phyloP scores from a whole-genome alignment of 2,113 vertebrate species.

The Peromyscus leucopus region DNA sequence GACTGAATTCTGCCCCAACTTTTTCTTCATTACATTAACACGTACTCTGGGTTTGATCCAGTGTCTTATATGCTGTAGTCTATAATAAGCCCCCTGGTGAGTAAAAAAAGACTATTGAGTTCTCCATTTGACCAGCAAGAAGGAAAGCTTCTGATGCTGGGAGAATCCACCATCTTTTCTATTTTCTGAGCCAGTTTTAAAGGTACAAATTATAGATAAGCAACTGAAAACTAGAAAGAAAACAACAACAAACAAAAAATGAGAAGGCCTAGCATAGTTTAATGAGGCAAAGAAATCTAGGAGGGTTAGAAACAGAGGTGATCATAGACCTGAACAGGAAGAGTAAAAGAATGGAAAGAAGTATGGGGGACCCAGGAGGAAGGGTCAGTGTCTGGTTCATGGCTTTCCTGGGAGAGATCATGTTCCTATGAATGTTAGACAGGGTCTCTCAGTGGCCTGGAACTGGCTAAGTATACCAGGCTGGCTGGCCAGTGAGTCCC shows the following conservation, averaged over 20 bases:
- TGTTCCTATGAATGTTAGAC: conserved; percentile 1
- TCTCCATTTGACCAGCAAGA: not conserved
- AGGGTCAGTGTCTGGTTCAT: not conserved
- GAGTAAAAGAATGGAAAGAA: not conserved
- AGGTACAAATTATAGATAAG: not conserved
- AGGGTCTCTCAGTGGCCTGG: not conserved
- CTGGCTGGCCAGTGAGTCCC: not conserved
- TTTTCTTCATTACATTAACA: conserved; percentile 21
- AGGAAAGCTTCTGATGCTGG: not conserved
- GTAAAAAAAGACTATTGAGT: not conserved
- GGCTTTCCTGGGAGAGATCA: not conserved
- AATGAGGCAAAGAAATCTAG: not conserved
- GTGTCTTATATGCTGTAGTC: not conserved
- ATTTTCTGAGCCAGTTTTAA: not conserved
- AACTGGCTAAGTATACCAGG: not conserved
- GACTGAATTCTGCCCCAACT: not conserved
- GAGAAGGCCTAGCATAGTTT: not conserved
- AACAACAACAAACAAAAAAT: not conserved
- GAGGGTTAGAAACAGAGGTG: not conserved
- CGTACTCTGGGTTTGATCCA: not conserved
- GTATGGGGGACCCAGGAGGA: not conserved
- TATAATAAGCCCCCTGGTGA: not conserved
- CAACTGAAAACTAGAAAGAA: not conserved
- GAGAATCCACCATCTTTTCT: not conserved
- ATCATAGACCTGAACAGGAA: not conserved